Base-by-base conservation (phyloP, 2,888 invertebrate genomes). In the Eulithis testata region DNA sequence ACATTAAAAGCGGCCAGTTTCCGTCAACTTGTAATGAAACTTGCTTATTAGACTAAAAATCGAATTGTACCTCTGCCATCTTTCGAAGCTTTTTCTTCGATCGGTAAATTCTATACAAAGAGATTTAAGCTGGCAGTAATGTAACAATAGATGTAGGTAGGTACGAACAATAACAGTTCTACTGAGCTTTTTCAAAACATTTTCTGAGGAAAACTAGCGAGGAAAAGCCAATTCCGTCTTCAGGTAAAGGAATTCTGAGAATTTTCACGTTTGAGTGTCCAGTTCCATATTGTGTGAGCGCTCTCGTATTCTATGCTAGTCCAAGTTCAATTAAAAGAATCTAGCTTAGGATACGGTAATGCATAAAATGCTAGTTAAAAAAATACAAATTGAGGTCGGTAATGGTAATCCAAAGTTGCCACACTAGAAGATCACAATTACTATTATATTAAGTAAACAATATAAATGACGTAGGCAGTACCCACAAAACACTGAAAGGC, bases 1-100 rank as follows among this genome's bases (percentile, higher is more conserved):
- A 86, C 84, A 85, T 86, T 87, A 86, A 44, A 85, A 76, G 78
- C 51, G 77, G 78, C 83, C 81, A 86, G 78, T 81, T 85, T 83
- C 80, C 83, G 83, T 85, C 88, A 86, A 87, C 85, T 86, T 84
- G 52, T 53, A 60, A 40, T 40, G 40, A 40, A 40, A 40, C 40
- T 40, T 40, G 4, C 4, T 40, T 6, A 40, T 40, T 6, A 40
- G 40, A 9, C 5, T 40, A 40, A 40, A 84, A 87, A 86, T 78
- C 79, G 71, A 76, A 85, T 82, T 7, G 6, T 45, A 62, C 58
- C 50, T 81, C 78, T 84, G 78, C 68, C 83, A 84, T 82, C 77
- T 83, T 85, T 77, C 73, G 66, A 72, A 74, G 76, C 77, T 81
- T 83, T 84, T 85, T 86, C 85, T 87, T 84, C 87, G 83, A 86